These are phyloP conservation scores for Macquaria ambigua DNA, from an alignment of 2,113 vertebrate genomes.

Conservation along the genomic window DNA sequence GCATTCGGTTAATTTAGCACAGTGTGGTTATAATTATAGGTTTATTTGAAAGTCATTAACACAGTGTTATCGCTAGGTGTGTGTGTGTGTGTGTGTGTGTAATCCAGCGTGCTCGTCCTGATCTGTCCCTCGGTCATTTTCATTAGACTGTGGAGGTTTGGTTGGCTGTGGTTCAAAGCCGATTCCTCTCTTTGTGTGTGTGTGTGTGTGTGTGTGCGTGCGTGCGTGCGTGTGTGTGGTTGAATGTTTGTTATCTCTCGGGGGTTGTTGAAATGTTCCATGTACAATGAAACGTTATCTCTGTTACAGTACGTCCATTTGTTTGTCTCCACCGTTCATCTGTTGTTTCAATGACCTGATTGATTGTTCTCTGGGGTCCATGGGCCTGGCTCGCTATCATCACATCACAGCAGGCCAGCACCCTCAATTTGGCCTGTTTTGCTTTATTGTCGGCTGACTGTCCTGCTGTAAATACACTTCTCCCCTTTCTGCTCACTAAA, in stretches of 20 bases:
- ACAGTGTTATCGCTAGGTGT: slow-evolving; percentile 2
- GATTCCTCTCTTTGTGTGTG: background rate
- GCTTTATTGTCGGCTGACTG: slow-evolving; percentile 4
- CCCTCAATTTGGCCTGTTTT: background rate
- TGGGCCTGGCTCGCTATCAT: slow-evolving; percentile 35
- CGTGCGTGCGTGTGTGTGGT: background rate
- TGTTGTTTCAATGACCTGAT: slow-evolving; percentile 74
- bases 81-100: background rate
- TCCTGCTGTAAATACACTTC: background rate
- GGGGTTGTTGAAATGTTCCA: slow-evolving; percentile 61
- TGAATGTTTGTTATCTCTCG: slow-evolving; percentile 38
- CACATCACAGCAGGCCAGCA: slow-evolving; percentile 48
- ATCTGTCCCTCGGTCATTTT: slow-evolving; percentile 38
- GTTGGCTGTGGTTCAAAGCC: slow-evolving; percentile 47
- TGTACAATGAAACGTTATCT: slow-evolving; percentile 59
- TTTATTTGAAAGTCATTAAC: slow-evolving; percentile 41
- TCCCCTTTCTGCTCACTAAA: background rate
- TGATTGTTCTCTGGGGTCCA: slow-evolving; percentile 62
- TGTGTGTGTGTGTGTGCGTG: background rate
- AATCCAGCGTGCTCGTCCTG: background rate
- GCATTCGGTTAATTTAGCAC: slow-evolving; percentile 41
- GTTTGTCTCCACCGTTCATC: slow-evolving; percentile 59
- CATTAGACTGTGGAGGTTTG: slow-evolving; percentile 27
- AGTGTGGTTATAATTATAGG: slow-evolving; percentile 58
- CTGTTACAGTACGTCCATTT: slow-evolving; percentile 50